Evolutionary conservation across 2,888 invertebrate species (phyloP).

Genomic region (Willowsia nigromaculata): DNA sequence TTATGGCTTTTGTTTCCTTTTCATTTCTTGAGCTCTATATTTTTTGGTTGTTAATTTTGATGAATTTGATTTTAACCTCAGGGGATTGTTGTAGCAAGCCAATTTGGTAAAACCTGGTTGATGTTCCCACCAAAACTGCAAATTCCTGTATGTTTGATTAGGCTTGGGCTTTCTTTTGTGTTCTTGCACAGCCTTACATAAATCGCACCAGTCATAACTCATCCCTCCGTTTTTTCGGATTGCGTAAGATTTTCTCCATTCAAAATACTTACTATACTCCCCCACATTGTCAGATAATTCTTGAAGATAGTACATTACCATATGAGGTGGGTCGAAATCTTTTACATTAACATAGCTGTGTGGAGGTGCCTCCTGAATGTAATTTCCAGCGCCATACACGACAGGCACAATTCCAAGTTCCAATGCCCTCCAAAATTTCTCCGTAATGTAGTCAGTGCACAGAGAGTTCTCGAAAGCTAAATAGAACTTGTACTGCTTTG

Average conservation of each 20-base stretch:
- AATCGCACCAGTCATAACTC: no score
- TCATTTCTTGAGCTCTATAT: no score
- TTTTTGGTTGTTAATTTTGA: no score
- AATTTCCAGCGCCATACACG: not conserved
- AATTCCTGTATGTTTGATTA: not conserved
- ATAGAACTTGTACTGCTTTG: constrained; percentile 39
- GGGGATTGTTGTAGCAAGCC: not conserved
- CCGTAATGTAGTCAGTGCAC: constrained; percentile 65
- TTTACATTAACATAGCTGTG: constrained; percentile 79
- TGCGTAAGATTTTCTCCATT: constrained; percentile 45
- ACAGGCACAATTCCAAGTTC: not conserved
- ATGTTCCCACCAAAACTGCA: not conserved
- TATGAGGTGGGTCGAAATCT: constrained; percentile 77
- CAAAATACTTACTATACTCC: constrained; percentile 71
- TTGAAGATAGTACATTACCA: constrained; percentile 78
- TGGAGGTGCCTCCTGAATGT: not conserved
- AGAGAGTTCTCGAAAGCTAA: constrained; percentile 55
- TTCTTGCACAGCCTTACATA: not conserved
- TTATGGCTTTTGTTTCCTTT: no score
- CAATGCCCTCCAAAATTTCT: constrained; percentile 58
- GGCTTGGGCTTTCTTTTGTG: not conserved
- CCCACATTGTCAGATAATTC: constrained; percentile 71
- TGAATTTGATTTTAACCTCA: no score
- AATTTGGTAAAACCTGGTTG: not conserved
- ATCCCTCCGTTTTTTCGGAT: not conserved